Evolutionary conservation across 2,888 invertebrate species (phyloP), one percentile per base, ranked within the genome.

Genomic region (Amphipyra berbera): DNA sequence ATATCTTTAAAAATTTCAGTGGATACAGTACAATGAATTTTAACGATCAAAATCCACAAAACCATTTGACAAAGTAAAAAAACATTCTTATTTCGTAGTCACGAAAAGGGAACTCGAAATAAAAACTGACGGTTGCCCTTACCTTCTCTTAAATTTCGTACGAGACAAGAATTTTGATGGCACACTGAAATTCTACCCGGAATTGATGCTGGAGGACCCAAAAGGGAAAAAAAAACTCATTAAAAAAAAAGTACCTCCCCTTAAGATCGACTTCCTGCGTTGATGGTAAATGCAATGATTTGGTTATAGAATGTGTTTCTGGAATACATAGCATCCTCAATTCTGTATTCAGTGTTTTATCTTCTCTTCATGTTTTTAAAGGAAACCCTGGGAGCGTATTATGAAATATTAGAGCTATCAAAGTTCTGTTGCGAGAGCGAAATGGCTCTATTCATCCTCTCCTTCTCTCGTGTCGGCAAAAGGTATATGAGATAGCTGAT

Each of bases 131-230:
- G 38, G 61, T 79, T 69, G 37, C 13, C 48, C 42, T 49, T 45
- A 57, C 63, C 61, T 70, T 44, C 61, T 66, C 70, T 79, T 71
- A 82, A 83, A 86, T 85, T 82, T 80, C 85, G 79, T 72, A 82
- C 85, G 80, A 79, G 86, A 81, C 76, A 65, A 49, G 84, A 86
- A 85, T 86, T 82, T 82, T 82, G 81, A 85, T 82, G 72, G 71
- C 62, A 61, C 52, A 46, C 64, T 15, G 59, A 80, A 73, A 57
- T 67, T 72, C 56, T 57, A 58, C 56, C 56, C 33, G 33, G 45
- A 69, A 75, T 72, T 70, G 67, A 73, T 65, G 44, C 41, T 6
- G 48, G 47, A 21, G 15, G 14, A 40, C 15, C 13, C 21, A 15
- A 46, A 38, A 55, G 33, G n/a, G 65, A 15, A 42, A 67, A 42